phyloP scores from a whole-genome alignment of 2,113 vertebrate species.

The Microtus pennsylvanicus region DNA sequence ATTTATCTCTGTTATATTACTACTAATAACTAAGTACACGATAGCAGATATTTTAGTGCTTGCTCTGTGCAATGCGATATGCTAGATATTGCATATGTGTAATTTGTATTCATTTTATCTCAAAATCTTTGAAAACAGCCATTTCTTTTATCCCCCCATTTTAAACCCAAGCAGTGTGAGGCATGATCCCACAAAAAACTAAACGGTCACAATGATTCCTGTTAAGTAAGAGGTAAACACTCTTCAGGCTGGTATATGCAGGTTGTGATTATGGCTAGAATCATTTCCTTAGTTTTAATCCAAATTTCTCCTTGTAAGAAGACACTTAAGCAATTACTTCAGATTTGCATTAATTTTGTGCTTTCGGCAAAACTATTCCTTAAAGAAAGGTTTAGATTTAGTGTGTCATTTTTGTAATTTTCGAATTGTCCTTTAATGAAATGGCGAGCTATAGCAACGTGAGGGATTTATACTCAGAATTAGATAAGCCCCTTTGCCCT shows the following conservation, averaged over 20 bases:
- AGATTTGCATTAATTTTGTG: conserved; percentile 42
- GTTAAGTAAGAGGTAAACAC: neutral
- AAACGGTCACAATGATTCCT: neutral
- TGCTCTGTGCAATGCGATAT: neutral
- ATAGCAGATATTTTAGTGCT: neutral
- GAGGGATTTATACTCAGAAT: conserved; percentile 37
- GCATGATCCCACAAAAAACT: neutral
- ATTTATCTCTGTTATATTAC: neutral
- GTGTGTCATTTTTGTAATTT: neutral
- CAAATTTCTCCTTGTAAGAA: conserved; percentile 26
- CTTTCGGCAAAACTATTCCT: conserved; percentile 30
- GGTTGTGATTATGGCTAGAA: neutral
- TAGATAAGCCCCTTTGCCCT: neutral
- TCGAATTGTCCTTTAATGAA: conserved; percentile 18
- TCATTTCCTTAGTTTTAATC: conserved; percentile 49
- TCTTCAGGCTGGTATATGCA: neutral
- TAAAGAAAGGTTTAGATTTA: conserved; percentile 5
- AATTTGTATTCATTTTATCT: conserved; percentile 23
- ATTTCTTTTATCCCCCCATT: neutral
- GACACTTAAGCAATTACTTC: conserved; percentile 59
- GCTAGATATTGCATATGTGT: neutral
- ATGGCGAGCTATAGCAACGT: conserved; percentile 10
- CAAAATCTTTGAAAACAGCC: neutral
- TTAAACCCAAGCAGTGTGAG: neutral
- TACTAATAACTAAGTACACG: neutral